Evolutionary conservation across 2,888 invertebrate genomes (phyloP).

Genomic region (Chirona hameri): DNA sequence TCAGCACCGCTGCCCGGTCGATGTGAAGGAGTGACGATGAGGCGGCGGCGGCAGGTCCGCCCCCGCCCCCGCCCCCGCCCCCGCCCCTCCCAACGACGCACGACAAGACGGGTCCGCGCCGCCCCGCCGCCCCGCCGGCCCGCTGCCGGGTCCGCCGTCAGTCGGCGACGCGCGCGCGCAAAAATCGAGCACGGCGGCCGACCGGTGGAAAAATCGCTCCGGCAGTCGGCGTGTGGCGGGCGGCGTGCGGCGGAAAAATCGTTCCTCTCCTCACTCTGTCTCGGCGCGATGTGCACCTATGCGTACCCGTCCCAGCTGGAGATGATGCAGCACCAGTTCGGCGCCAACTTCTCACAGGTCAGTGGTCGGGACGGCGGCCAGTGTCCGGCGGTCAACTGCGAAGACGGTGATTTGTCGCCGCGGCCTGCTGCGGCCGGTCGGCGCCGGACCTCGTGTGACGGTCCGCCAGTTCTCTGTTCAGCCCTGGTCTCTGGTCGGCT

Average conservation of each 20-base stretch:
- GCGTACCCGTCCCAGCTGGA: constrained; percentile 4
- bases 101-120: neutral
- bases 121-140: neutral
- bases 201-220: neutral
- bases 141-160: neutral
- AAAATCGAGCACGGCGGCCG: neutral
- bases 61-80: neutral
- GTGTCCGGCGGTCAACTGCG: neutral
- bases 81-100: neutral
- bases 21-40: neutral
- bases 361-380: neutral
- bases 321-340: constrained; percentile 3
- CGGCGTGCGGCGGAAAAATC: neutral
- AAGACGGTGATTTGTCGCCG: too few species aligned
- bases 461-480: too few species aligned
- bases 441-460: too few species aligned
- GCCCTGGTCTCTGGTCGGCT: too few species aligned
- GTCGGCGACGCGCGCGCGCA: neutral
- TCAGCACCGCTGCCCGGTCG: neutral
- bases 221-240: neutral
- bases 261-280: neutral
- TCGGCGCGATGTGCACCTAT: neutral
- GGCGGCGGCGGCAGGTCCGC: neutral
- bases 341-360: neutral
- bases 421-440: too few species aligned